phyloP scores from a whole-genome alignment of 2,888 invertebrate genomes.

The Drosophila mimica region DNA sequence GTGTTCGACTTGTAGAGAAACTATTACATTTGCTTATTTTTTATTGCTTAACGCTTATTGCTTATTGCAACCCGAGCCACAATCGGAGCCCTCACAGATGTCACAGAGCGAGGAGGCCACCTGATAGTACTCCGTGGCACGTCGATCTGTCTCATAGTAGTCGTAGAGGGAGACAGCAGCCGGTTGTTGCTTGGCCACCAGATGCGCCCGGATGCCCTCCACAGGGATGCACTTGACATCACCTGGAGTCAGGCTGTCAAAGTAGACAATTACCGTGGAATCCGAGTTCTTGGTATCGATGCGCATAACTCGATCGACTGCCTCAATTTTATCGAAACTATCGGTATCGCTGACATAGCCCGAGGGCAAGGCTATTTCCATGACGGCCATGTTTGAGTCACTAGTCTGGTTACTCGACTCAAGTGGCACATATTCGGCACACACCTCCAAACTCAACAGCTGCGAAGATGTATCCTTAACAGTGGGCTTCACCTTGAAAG shows the following conservation, averaged over 20 bases:
- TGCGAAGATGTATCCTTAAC: slow-evolving; percentile 93
- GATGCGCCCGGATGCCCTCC: slow-evolving; percentile 92
- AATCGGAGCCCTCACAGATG: slow-evolving; percentile 91
- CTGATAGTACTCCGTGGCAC: slow-evolving; percentile 80
- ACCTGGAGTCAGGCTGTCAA: slow-evolving; percentile 87
- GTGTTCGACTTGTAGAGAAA: neutral
- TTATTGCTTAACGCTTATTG: slow-evolving; percentile 44
- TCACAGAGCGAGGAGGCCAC: slow-evolving; percentile 90
- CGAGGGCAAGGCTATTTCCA: slow-evolving; percentile 95
- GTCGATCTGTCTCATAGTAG: slow-evolving; percentile 92
- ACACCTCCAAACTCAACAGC: slow-evolving; percentile 92
- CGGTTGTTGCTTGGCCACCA: slow-evolving; percentile 94
- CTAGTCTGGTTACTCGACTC: slow-evolving; percentile 82
- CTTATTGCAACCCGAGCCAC: slow-evolving; percentile 78
- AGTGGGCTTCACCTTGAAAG: slow-evolving; percentile 94
- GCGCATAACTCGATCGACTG: slow-evolving; percentile 86
- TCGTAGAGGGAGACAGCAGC: slow-evolving; percentile 94
- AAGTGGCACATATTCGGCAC: slow-evolving; percentile 88
- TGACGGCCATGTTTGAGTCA: slow-evolving; percentile 94
- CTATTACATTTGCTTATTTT: slow-evolving; percentile 36
- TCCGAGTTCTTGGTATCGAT: slow-evolving; percentile 90
- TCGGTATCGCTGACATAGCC: slow-evolving; percentile 94
- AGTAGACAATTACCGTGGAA: slow-evolving; percentile 89
- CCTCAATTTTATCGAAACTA: slow-evolving; percentile 88
- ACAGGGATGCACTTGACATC: slow-evolving; percentile 93